Base-by-base conservation (phyloP, 1,140 invertebrate genomes). In the Prorops nasuta region DNA sequence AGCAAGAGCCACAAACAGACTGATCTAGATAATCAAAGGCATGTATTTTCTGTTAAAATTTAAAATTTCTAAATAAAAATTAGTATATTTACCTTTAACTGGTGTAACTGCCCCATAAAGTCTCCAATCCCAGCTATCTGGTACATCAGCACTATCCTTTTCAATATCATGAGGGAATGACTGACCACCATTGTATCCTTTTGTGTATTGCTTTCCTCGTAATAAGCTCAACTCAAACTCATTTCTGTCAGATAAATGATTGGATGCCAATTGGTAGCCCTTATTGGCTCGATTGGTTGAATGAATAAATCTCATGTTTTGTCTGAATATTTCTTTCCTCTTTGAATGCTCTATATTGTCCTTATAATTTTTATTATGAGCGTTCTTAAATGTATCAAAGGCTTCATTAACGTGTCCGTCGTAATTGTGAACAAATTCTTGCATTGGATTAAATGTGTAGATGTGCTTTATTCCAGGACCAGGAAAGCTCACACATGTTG, bases 1-100 rank as follows among this genome's bases (percentile, higher is more conserved):
- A 98, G 67, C 95, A 98, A 8, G 92, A 96, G 2, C 95, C 95
- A 79, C 96, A 98, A 43, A 98, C 91, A 0, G 90, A 93, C 80
- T 97, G 93, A 84, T 96, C 91, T 87, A 68, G 45, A 44, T 18
- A 34, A 35, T 42, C 34, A 19, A 39, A 35, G 3, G 3, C n/a
- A 46, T 34, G 38, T 36, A 22, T 24, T 38, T 28, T 18, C 40
- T 43, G 31, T 31, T 20, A n/a, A 44, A 49, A 22, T 47, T 21
- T 17, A 16, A 40, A 22, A 44, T 43, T 18, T 44, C 57, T 52
- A 7, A 35, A 49, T 44, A 28, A 21, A 45, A 38, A 47, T 17
- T 31, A 49, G 21, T 32, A 21, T 50, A 44, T 32, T 64, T 74
- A 90, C 88, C 86, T 83, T 96, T 96, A 1, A 97, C 90, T 1